A percentile compares a stretch with the other conserved stretches of the same genome.
Evolutionary conservation across 2,888 invertebrate species (phyloP).

Genomic region (Sicus ferrugineus): DNA sequence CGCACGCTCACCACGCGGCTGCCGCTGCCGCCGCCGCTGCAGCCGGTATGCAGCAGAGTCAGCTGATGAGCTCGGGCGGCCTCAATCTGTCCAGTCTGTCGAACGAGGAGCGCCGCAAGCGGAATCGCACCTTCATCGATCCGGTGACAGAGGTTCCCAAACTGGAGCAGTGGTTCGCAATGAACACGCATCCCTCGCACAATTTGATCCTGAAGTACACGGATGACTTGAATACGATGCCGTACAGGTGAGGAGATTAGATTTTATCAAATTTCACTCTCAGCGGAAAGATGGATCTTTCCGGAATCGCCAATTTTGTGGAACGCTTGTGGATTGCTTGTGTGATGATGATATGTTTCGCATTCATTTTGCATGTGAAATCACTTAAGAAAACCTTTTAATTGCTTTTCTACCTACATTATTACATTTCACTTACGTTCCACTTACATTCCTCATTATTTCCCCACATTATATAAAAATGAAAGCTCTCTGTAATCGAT

Average conservation of each 20-base stretch:
- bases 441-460: too few relatives aligned
- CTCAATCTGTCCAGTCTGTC: slow-evolving; percentile 72
- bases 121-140: slow-evolving; percentile 98
- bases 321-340: too few relatives aligned
- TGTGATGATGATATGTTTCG: too few relatives aligned
- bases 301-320: too few relatives aligned
- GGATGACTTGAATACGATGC: slow-evolving; percentile 95
- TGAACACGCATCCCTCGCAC: slow-evolving; percentile 98
- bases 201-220: slow-evolving; percentile 97
- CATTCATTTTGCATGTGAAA: too few relatives aligned
- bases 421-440: too few relatives aligned
- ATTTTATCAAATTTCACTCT: too few relatives aligned
- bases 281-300: too few relatives aligned
- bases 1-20: slow-evolving; percentile 57
- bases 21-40: slow-evolving; percentile 62
- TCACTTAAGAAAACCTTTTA: too few relatives aligned
- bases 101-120: slow-evolving; percentile 88
- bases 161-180: slow-evolving; percentile 93
- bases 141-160: slow-evolving; percentile 97
- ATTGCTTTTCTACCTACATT: too few relatives aligned
- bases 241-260: slow-evolving; percentile 72
- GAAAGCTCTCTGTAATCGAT: too few relatives aligned
- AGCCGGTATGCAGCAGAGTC: slow-evolving; percentile 53
- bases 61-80: slow-evolving; percentile 66
- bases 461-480: too few relatives aligned